phyloP scores from a whole-genome alignment of 2,888 invertebrate species.

The Rhimphoctona megacephalus region DNA sequence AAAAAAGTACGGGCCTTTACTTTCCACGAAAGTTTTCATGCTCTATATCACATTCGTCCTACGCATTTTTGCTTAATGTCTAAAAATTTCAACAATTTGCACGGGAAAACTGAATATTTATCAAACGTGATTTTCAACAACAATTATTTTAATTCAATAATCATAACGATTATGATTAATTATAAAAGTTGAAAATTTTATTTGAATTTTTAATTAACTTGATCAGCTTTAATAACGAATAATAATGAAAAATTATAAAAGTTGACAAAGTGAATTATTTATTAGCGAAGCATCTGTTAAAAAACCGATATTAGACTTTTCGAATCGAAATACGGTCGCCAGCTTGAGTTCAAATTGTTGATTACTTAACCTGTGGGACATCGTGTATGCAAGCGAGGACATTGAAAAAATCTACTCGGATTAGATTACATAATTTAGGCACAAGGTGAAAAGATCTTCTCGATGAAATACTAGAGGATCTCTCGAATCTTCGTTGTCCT shows the following conservation, averaged over 20 bases:
- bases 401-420: conserved; percentile 57
- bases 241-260: background rate
- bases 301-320: background rate
- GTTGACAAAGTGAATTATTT: background rate
- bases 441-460: conserved; percentile 79
- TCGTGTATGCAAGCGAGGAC: background rate
- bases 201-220: too few species aligned
- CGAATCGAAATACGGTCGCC: background rate
- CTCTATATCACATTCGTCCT: background rate
- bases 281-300: background rate
- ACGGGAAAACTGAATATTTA: background rate
- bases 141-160: too few species aligned
- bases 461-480: conserved; percentile 55
- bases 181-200: background rate
- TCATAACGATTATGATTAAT: background rate
- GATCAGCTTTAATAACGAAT: too few species aligned
- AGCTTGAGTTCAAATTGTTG: background rate
- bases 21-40: too few species aligned
- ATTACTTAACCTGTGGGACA: background rate
- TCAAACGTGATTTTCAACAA: background rate
- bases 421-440: conserved; percentile 76
- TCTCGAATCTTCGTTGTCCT: conserved; percentile 44
- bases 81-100: background rate
- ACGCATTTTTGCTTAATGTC: background rate
- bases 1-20: too few species aligned